Conservation (phyloP, 2,888 invertebrate genomes). For the Iselma pallidipennis region DNA sequence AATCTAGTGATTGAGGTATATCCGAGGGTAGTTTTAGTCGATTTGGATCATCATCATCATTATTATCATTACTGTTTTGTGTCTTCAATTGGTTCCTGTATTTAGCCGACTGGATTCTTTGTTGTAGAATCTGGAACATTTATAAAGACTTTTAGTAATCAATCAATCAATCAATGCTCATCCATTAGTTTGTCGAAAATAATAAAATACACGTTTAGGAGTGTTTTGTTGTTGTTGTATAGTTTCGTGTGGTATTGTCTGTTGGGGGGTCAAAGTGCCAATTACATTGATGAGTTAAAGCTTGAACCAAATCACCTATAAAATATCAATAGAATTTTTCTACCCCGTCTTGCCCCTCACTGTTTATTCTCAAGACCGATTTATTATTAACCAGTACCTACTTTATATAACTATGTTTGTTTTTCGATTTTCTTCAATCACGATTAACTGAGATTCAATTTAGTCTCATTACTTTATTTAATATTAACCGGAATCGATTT, state of each 20-base stretch:
- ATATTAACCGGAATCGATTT: neutral
- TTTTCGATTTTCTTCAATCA: conserved; percentile 10
- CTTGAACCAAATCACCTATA: conserved; percentile 9
- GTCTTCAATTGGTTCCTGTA: conserved; percentile 39
- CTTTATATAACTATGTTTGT: conserved; percentile 14
- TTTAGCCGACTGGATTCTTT: conserved; percentile 51
- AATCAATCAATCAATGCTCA: neutral
- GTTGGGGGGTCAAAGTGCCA: conserved; percentile 1
- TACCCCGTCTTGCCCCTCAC: conserved; percentile 11
- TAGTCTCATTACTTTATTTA: neutral
- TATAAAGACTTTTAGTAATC: neutral
- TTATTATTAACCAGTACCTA: conserved; percentile 15
- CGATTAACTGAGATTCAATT: neutral
- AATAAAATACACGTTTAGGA: neutral
- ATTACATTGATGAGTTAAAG: conserved; percentile 7
- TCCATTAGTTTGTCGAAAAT: neutral
- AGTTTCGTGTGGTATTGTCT: neutral
- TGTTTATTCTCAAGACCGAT: conserved; percentile 7
- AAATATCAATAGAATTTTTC: conserved; percentile 14
- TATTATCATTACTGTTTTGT: conserved; percentile 32
- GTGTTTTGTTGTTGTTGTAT: too few relatives aligned
- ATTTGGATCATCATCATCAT: conserved; percentile 33
- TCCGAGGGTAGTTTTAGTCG: conserved; percentile 40
- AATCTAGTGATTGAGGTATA: conserved; percentile 25
- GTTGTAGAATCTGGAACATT: conserved; percentile 44